Conservation (phyloP, 2,888 invertebrate species). For the Agrotis segetum region DNA sequence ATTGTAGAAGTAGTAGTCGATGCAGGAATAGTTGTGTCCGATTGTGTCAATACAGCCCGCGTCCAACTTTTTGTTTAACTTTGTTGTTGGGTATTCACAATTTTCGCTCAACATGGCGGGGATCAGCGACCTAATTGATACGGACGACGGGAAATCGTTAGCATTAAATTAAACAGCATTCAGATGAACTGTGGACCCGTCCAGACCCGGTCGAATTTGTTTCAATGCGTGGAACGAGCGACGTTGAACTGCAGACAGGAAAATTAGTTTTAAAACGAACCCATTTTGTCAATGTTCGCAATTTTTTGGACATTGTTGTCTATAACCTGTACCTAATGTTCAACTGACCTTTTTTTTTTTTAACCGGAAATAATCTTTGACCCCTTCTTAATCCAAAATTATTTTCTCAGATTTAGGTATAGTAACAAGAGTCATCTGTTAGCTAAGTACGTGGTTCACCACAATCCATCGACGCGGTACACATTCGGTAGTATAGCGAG, state of each 20-base stretch:
- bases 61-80: slow-evolving; percentile 55
- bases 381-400: background rate
- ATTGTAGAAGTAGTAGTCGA: slow-evolving; percentile 29
- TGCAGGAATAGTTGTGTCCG: slow-evolving; percentile 33
- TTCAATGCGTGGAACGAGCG: slow-evolving; percentile 2
- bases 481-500: slow-evolving; percentile 22
- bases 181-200: slow-evolving; percentile 25
- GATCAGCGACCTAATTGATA: slow-evolving; percentile 53
- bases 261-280: slow-evolving; percentile 19
- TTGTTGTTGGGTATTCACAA: slow-evolving; percentile 52
- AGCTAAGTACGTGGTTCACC: background rate
- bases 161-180: slow-evolving; percentile 43
- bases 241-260: background rate
- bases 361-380: background rate
- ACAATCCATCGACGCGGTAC: background rate
- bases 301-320: background rate
- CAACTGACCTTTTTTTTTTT: background rate
- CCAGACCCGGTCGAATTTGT: slow-evolving; percentile 23
- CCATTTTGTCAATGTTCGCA: background rate
- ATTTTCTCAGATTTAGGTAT: slow-evolving; percentile 8
- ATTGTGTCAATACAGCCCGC: slow-evolving; percentile 41
- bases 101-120: slow-evolving; percentile 39
- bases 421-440: background rate
- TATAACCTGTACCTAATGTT: background rate
- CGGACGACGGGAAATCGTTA: slow-evolving; percentile 33